phyloP scores from a whole-genome alignment of 2,888 invertebrate species.

The Caenorhabditis plicata region DNA sequence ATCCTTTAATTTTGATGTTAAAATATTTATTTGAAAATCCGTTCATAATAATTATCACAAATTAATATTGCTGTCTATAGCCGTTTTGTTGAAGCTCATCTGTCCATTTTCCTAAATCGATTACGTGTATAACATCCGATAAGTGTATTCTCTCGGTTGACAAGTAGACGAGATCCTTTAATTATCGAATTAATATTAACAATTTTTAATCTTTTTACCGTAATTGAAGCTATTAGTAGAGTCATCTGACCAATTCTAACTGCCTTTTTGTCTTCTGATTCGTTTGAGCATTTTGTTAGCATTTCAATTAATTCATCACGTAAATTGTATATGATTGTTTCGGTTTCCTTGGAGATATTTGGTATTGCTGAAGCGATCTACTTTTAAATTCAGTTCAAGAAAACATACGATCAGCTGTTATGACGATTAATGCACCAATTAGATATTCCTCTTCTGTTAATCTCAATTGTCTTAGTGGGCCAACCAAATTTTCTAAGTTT shows the following conservation, averaged over 20 bases:
- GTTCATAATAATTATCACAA: not conserved
- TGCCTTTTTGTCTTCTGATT: conserved; percentile 12
- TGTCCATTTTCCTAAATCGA: conserved; percentile 32
- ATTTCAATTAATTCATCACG: conserved; percentile 27
- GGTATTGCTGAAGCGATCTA: conserved; percentile 11
- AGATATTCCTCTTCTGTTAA: conserved; percentile 33
- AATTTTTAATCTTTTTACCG: conserved; percentile 6
- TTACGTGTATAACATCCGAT: conserved; percentile 32
- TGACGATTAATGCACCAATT: conserved; percentile 31
- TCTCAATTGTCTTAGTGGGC: conserved; percentile 24
- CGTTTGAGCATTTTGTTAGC: not conserved
- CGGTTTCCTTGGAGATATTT: conserved; percentile 10
- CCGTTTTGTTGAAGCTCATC: conserved; percentile 19
- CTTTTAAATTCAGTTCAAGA: not conserved
- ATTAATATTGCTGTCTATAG: conserved; percentile 29
- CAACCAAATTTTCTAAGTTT: conserved; percentile 32
- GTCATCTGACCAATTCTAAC: conserved; percentile 18
- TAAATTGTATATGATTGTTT: conserved; percentile 11
- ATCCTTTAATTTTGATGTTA: conserved; percentile 13
- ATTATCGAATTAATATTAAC: not conserved
- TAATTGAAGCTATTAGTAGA: conserved; percentile 30
- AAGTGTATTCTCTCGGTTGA: conserved; percentile 37
- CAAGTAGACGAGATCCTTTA: conserved; percentile 33
- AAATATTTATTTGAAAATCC: not conserved
- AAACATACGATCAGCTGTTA: conserved; percentile 35